Evolutionary conservation across 1,140 invertebrate species (phyloP).

Genomic region (Mizuhopecten yessoensis): DNA sequence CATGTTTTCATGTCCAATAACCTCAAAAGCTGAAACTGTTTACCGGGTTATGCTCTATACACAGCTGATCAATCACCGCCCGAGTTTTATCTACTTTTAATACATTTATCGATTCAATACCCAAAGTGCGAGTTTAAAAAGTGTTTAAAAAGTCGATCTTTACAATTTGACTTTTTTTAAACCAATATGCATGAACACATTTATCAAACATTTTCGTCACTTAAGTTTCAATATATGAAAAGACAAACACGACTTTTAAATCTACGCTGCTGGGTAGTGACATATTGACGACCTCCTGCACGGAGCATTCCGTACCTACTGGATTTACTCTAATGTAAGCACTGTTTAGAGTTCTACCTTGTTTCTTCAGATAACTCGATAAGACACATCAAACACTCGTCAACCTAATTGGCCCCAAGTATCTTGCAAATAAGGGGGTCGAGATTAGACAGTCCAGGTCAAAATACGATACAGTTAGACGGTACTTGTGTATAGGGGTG

Average conservation of each 20-base stretch:
- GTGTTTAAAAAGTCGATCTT: neutral
- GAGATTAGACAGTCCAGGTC: no score
- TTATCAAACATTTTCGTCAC: constrained; percentile 12
- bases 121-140: neutral
- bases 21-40: neutral
- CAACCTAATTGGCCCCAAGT: no score
- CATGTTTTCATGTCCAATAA: constrained; percentile 3
- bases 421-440: no score
- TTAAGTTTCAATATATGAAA: constrained; percentile 21
- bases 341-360: no score
- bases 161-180: constrained; percentile 1
- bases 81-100: neutral
- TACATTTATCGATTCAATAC: neutral
- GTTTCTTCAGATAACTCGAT: no score
- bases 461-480: no score
- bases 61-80: neutral
- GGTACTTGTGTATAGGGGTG: no score
- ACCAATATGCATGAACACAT: neutral
- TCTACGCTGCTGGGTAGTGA: neutral
- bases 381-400: no score
- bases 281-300: neutral
- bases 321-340: no score
- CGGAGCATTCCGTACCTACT: neutral
- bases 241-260: neutral
- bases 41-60: neutral